phyloP scores from a whole-genome alignment of 2,113 vertebrate genomes.

The Periophthalmodon schlosseri region DNA sequence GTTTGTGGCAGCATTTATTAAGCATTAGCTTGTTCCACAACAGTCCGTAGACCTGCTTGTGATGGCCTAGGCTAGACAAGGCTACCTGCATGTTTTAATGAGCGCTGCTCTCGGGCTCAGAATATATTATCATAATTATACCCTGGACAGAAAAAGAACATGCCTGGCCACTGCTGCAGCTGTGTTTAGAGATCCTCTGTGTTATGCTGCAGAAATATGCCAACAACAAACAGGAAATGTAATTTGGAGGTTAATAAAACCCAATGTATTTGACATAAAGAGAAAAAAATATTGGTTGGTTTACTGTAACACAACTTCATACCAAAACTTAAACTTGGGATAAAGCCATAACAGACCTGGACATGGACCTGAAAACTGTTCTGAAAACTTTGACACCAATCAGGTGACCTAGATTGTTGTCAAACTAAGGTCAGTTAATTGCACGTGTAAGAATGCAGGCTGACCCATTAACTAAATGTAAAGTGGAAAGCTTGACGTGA shows the following conservation, averaged over 20 bases:
- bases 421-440: neutral
- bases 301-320: neutral
- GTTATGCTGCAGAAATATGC: neutral
- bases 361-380: neutral
- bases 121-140: slow-evolving; percentile 52
- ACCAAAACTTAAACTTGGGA: neutral
- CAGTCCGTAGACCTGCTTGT: slow-evolving; percentile 32
- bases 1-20: slow-evolving; percentile 23
- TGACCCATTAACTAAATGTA: neutral
- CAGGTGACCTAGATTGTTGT: neutral
- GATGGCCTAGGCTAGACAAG: slow-evolving; percentile 37
- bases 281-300: neutral
- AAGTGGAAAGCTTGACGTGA: neutral
- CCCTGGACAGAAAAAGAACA: slow-evolving; percentile 18
- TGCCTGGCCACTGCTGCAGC: slow-evolving; percentile 6
- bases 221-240: neutral
- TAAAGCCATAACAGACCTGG: no score
- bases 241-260: neutral
- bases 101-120: slow-evolving; percentile 15
- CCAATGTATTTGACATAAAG: no score
- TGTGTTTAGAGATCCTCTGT: slow-evolving; percentile 18
- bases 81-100: slow-evolving; percentile 49
- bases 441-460: neutral
- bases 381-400: no score
- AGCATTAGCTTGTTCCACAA: slow-evolving; percentile 16